These are phyloP conservation scores for Ctenoplectra terminalis DNA, from an alignment of 1,140 invertebrate genomes.

Conservation along the genomic window DNA sequence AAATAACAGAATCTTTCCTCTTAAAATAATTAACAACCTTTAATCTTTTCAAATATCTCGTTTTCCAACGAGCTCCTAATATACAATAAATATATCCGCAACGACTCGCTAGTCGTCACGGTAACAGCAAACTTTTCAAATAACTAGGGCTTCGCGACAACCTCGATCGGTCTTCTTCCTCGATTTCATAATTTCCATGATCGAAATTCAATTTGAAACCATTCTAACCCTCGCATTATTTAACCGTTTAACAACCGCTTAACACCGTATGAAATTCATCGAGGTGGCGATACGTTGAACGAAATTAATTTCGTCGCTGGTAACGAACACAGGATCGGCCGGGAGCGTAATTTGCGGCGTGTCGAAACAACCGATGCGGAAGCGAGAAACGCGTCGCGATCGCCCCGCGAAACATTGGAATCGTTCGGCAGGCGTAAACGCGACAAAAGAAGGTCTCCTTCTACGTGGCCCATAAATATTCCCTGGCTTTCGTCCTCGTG, in stretches of 20 bases:
- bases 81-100: too few relatives aligned
- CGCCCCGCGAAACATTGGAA: conserved; percentile 10
- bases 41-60: too few relatives aligned
- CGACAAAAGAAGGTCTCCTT: conserved; percentile 39
- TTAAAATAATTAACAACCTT: too few relatives aligned
- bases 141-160: too few relatives aligned
- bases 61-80: too few relatives aligned
- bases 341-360: conserved; percentile 16
- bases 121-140: too few relatives aligned
- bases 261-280: neutral
- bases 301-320: conserved; percentile 35
- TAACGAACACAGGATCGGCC: neutral
- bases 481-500: conserved; percentile 2
- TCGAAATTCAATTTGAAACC: too few relatives aligned
- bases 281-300: conserved; percentile 10
- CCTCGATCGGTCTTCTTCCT: too few relatives aligned
- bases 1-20: too few relatives aligned
- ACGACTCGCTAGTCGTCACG: too few relatives aligned
- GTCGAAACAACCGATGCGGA: conserved; percentile 32
- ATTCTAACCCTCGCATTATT: too few relatives aligned
- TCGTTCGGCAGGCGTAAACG: conserved; percentile 11
- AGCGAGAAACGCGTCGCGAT: conserved; percentile 23
- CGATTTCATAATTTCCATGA: too few relatives aligned
- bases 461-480: conserved; percentile 51
- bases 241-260: neutral